These are phyloP conservation scores for Philaethria dido DNA, from an alignment of 2,888 invertebrate genomes.

Conservation along the genomic window DNA sequence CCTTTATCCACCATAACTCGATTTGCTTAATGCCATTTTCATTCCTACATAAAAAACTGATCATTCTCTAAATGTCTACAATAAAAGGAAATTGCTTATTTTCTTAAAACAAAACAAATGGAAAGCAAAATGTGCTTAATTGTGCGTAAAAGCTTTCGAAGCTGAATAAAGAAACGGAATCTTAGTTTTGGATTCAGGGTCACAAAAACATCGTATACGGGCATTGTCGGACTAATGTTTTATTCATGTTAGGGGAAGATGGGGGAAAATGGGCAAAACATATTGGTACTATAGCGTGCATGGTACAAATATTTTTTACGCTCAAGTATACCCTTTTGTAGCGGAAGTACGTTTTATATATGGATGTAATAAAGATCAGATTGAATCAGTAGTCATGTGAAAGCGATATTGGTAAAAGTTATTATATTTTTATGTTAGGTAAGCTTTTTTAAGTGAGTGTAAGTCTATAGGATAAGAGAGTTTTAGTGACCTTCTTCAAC, in stretches of 20 bases:
- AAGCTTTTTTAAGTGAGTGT: no score
- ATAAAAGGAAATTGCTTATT: constrained; percentile 21
- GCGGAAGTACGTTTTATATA: constrained; percentile 7
- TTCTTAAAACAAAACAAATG: constrained; percentile 30
- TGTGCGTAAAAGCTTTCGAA: constrained; percentile 39
- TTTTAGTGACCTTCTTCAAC: no score
- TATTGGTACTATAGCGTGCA: constrained; percentile 43
- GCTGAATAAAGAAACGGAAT: constrained; percentile 39
- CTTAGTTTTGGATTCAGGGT: constrained; percentile 42
- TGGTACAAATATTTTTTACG: constrained; percentile 39
- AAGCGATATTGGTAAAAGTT: not conserved
- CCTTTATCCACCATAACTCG: no score
- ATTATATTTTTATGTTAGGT: not conserved
- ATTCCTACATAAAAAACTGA: not conserved
- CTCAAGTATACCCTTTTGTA: constrained; percentile 18
- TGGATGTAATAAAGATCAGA: constrained; percentile 13
- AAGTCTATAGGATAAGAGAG: no score
- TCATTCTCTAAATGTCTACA: not conserved
- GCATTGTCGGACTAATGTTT: constrained; percentile 43
- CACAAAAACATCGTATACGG: constrained; percentile 38
- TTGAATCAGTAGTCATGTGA: not conserved
- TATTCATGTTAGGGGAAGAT: constrained; percentile 42
- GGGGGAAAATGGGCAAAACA: constrained; percentile 37
- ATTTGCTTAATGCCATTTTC: not conserved
- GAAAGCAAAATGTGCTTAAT: constrained; percentile 40